Conservation (phyloP, 2,113 vertebrate genomes). For the Rousettus leschenaultii region DNA sequence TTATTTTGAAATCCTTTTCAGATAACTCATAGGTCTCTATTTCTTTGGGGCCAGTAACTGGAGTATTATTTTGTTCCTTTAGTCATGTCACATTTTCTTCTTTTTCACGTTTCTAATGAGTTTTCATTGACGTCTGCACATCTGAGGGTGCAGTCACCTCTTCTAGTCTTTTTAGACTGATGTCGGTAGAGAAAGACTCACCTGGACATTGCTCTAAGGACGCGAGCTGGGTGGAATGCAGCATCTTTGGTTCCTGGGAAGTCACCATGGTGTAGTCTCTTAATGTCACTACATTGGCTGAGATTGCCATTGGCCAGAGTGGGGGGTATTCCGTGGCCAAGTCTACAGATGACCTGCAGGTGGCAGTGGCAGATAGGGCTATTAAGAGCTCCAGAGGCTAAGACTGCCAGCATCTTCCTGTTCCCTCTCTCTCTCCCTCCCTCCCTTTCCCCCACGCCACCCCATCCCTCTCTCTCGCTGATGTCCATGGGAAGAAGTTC, state of each 20-base stretch:
- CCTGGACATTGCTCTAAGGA: not conserved
- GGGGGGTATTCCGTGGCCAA: not conserved
- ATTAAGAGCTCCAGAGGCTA: not conserved
- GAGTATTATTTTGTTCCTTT: not conserved
- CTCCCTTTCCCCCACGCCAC: no score
- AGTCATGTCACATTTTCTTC: not conserved
- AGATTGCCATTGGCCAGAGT: not conserved
- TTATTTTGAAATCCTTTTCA: not conserved
- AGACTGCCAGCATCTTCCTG: not conserved
- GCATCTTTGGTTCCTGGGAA: not conserved
- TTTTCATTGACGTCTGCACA: not conserved
- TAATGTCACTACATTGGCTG: not conserved
- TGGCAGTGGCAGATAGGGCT: not conserved
- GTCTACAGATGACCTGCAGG: not conserved
- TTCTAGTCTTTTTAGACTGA: not conserved
- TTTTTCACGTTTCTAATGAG: not conserved
- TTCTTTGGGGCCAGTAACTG: not conserved
- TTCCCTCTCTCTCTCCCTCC: not conserved
- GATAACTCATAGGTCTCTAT: not conserved
- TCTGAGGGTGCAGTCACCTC: not conserved
- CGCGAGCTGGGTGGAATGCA: not conserved
- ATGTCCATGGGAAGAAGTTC: not conserved
- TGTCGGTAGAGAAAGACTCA: not conserved
- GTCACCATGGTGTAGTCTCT: not conserved
- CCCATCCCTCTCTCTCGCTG: no score